phyloP scores from a whole-genome alignment of 1,140 invertebrate genomes.

The Dendrolimus punctatus region DNA sequence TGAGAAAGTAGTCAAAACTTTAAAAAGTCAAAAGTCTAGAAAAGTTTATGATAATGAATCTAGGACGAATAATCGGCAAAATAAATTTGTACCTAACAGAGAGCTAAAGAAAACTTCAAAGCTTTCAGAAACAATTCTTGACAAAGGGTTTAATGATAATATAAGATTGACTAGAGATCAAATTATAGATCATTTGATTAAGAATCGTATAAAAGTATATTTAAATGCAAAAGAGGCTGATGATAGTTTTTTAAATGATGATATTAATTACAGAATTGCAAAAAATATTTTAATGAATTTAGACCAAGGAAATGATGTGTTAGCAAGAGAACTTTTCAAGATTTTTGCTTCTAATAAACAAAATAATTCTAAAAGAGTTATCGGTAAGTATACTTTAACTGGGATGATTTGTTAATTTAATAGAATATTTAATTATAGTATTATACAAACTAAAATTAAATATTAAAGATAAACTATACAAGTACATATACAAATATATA shows the following conservation, averaged over 20 bases:
- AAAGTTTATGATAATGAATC: constrained; percentile 2
- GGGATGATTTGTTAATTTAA: too few relatives aligned
- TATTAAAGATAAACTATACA: too few relatives aligned
- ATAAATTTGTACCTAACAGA: not conserved
- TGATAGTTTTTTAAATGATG: constrained; percentile 17
- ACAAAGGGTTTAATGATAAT: constrained; percentile 1
- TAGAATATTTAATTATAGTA: too few relatives aligned
- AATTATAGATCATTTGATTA: constrained; percentile 46
- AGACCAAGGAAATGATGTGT: constrained; percentile 31
- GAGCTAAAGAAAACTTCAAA: not conserved
- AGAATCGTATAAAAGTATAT: constrained; percentile 43
- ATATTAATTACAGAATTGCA: constrained; percentile 42
- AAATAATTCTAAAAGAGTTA: not conserved
- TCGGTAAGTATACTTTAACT: not conserved
- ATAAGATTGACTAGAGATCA: constrained; percentile 39
- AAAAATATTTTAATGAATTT: constrained; percentile 36
- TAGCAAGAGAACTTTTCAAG: constrained; percentile 51
- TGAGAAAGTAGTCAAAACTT: constrained; percentile 28
- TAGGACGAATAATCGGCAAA: not conserved
- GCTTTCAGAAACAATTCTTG: not conserved
- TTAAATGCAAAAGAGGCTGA: constrained; percentile 31
- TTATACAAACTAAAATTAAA: too few relatives aligned
- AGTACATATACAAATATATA: too few relatives aligned
- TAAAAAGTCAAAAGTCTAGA: constrained; percentile 16
- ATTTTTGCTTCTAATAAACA: constrained; percentile 20